These are phyloP conservation scores for Xiphias gladius DNA, from an alignment of 2,113 vertebrate genomes.

Conservation along the genomic window DNA sequence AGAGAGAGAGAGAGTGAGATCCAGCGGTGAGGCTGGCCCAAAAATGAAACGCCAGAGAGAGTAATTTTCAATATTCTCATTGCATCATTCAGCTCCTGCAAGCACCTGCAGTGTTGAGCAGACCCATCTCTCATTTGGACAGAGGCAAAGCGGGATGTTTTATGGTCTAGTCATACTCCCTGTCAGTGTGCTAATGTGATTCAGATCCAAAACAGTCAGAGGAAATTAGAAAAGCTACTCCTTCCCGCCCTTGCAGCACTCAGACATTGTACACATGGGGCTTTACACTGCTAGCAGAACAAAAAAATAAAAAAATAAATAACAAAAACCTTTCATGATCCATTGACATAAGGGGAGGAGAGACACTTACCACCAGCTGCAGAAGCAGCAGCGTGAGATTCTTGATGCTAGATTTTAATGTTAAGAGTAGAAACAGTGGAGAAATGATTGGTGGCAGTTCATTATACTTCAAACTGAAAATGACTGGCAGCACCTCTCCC, in stretches of 20 bases:
- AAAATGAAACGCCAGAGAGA: constrained; percentile 55
- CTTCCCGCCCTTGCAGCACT: constrained; percentile 71
- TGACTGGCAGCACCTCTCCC: constrained; percentile 71
- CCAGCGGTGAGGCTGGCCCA: constrained; percentile 37
- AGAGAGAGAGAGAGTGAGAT: constrained; percentile 35
- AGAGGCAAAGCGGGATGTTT: constrained; percentile 75
- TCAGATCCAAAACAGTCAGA: constrained; percentile 79
- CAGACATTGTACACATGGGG: constrained; percentile 72
- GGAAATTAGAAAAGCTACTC: constrained; percentile 78
- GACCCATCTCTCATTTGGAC: constrained; percentile 80
- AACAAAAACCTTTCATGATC: constrained; percentile 68
- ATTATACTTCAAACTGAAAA: constrained; percentile 72
- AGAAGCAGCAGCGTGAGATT: constrained; percentile 51
- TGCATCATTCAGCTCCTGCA: constrained; percentile 72
- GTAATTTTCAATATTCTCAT: constrained; percentile 73
- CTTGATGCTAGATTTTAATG: constrained; percentile 75
- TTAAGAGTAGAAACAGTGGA: constrained; percentile 59
- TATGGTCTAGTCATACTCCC: constrained; percentile 72
- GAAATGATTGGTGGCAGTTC: constrained; percentile 70
- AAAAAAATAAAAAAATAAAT: constrained; percentile 32
- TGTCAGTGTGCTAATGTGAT: constrained; percentile 80
- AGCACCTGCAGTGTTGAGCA: constrained; percentile 76
- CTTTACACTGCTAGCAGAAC: constrained; percentile 63
- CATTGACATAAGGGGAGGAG: constrained; percentile 69
- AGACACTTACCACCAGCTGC: constrained; percentile 62